Conservation (phyloP, 2,888 invertebrate genomes). For the Melanchra persicariae region DNA sequence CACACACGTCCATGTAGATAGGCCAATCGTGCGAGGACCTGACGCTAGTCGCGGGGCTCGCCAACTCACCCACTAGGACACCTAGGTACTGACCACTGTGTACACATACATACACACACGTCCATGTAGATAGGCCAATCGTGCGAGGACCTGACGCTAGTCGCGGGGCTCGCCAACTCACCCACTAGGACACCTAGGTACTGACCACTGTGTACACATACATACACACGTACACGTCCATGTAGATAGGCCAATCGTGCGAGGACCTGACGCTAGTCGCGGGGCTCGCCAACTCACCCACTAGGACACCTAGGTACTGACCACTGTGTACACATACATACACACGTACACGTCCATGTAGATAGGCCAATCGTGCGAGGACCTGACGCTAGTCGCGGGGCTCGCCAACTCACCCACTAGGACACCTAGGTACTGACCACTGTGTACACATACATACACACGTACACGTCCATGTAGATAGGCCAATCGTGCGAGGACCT, state of each 20-base stretch:
- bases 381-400: conserved; percentile 89
- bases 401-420: conserved; percentile 90
- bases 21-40: conserved; percentile 98
- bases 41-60: conserved; percentile 88
- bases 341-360: too few relatives aligned
- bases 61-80: conserved; percentile 89
- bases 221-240: too few relatives aligned
- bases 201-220: too few relatives aligned
- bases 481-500: conserved; percentile 98
- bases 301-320: conserved; percentile 83
- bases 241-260: conserved; percentile 98
- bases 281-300: conserved; percentile 89
- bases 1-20: conserved; percentile 97
- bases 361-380: too few relatives aligned
- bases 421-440: conserved; percentile 75
- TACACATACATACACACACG: conserved; percentile 88
- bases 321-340: too few relatives aligned
- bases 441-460: neutral
- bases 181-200: conserved; percentile 89
- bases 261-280: conserved; percentile 94
- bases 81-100: conserved; percentile 77
- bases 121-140: conserved; percentile 98
- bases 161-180: conserved; percentile 85
- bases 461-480: conserved; percentile 97
- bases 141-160: conserved; percentile 96